Percentiles rank a stretch among this genome's conserved stretches.
phyloP scores from a whole-genome alignment of 1,140 invertebrate species.

The Ceratosolen solmsi region DNA sequence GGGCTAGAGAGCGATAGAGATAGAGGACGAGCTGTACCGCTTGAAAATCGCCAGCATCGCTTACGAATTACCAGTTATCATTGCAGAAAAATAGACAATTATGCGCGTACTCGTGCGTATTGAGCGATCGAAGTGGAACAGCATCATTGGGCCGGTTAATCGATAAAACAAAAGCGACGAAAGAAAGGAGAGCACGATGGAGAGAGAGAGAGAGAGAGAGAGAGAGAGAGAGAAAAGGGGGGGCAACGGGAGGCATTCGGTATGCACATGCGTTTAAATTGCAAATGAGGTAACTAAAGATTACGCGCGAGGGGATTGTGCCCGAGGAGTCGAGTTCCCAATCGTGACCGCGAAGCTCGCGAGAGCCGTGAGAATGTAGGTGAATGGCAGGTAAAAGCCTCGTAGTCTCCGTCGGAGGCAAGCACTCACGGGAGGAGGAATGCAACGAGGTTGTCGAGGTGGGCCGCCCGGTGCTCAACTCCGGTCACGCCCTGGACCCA shows the following conservation, averaged over 20 bases:
- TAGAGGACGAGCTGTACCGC: too few species aligned
- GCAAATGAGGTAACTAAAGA: slow-evolving; percentile 47
- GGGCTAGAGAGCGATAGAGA: too few species aligned
- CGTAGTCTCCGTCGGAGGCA: not conserved
- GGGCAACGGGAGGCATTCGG: not conserved
- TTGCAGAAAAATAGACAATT: not conserved
- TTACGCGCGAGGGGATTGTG: not conserved
- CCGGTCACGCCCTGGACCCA: not conserved
- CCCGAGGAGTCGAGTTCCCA: not conserved
- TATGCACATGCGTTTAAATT: not conserved
- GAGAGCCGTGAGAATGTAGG: slow-evolving; percentile 64
- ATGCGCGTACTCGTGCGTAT: too few species aligned
- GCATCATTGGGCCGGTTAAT: not conserved
- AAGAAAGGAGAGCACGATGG: not conserved
- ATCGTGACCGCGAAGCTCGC: not conserved
- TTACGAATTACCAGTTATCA: not conserved
- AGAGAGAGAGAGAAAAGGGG: not conserved
- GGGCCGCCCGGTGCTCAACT: not conserved
- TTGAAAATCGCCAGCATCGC: not conserved
- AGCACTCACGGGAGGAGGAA: not conserved
- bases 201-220: not conserved
- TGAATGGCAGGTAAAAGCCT: slow-evolving; percentile 55
- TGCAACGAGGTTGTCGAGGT: not conserved
- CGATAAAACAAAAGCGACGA: not conserved
- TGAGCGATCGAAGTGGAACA: not conserved